A percentile compares a stretch with the other conserved stretches of the same genome.
Conservation (phyloP, 2,888 invertebrate genomes). For the Drosophila longiperda region DNA sequence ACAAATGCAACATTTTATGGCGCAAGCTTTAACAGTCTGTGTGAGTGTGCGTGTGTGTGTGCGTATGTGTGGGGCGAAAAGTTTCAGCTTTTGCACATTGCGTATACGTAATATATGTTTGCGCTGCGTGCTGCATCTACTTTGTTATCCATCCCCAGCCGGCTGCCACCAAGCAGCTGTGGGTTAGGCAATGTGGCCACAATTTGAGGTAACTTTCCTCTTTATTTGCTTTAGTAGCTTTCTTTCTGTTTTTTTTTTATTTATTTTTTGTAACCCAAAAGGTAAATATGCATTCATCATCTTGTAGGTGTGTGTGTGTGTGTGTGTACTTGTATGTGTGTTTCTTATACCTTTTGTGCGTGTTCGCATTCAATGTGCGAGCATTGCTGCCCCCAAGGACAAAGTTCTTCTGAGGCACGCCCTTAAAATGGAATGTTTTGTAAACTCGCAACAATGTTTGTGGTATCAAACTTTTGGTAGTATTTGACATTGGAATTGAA, state of each 20-base stretch:
- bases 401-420: constrained; percentile 27
- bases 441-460: constrained; percentile 44
- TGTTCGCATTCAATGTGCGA: constrained; percentile 41
- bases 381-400: constrained; percentile 27
- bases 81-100: constrained; percentile 70
- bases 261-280: constrained; percentile 48
- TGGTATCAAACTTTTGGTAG: constrained; percentile 31
- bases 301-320: constrained; percentile 9
- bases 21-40: background rate
- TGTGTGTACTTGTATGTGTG: constrained; percentile 19
- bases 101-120: constrained; percentile 74
- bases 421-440: constrained; percentile 25
- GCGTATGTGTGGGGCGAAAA: constrained; percentile 33
- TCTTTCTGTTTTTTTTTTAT: background rate
- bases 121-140: constrained; percentile 62
- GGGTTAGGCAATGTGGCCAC: constrained; percentile 70
- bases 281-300: constrained; percentile 76
- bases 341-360: constrained; percentile 73
- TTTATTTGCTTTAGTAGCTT: constrained; percentile 24
- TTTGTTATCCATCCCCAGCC: constrained; percentile 64
- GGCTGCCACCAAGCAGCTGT: constrained; percentile 19
- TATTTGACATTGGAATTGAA: constrained; percentile 48
- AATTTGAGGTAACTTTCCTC: constrained; percentile 62
- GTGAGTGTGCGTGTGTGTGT: background rate
- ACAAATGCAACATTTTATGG: constrained; percentile 30